Evolutionary conservation across 2,888 invertebrate genomes (phyloP), one percentile per base, ranked within the genome.

Genomic region (Electrophaes corylata): DNA sequence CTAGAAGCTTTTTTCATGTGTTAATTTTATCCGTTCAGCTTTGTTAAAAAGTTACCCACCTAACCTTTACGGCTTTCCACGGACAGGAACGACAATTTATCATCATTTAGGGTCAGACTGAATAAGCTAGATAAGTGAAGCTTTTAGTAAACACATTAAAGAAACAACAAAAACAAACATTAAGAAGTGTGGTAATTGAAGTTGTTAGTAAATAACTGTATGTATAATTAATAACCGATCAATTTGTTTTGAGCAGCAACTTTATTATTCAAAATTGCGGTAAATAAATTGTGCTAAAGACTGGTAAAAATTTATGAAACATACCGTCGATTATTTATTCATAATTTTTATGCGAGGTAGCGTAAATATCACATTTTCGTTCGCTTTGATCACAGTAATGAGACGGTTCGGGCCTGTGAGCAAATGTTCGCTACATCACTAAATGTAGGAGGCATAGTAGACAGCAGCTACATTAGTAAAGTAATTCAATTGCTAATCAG

Each of bases 381-480:
- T 54, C 55, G 57, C 60, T 64, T 65, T 64, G 57, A 65, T 66
- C 61, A 55, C 41, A 51, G 61, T 55, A 61, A 63, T 55, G 57
- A 57, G 52, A 39, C 18, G 57, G 52, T 47, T 47, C 41, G 29
- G 33, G 23, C 11, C 45, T 56, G 45, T 46, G 48, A 43, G 49
- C 50, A 47, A 60, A 59, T 57, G 48, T 18, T 55, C 37, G 47
- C 44, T 55, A 51, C 29, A 45, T 58, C 60, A 51, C 56, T 57
- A 62, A 66, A 66, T 59, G 46, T 41, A 54, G 50, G 48, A 37
- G 55, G 48, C 43, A 53, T 62, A 64, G 56, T 54, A 60, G 57
- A 49, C 50, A 51, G 58, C 54, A 62, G 55, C 65, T 66, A 65
- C 68, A 70, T 70, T 70, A 66, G 62, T 62, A 46, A 51, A 60